A percentile compares a stretch with the other conserved stretches of the same genome.
Conservation (phyloP, 2,797 vertebrate species). For the Pseudopleuronectes americanus region DNA sequence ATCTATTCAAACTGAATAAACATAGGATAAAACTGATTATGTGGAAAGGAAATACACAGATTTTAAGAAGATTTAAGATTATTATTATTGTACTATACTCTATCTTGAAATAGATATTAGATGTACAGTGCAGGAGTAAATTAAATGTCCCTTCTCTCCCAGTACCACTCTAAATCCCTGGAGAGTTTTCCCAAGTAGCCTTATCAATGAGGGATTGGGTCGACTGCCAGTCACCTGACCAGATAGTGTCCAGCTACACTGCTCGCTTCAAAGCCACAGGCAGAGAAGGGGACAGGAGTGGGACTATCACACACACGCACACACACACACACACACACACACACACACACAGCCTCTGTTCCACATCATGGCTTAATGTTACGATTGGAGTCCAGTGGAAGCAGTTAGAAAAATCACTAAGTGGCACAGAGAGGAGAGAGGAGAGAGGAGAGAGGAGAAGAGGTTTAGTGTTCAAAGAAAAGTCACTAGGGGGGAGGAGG, state of each 20-base stretch:
- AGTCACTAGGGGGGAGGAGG: neutral
- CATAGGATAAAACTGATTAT: neutral
- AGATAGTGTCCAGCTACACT: conserved; percentile 56
- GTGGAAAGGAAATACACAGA: too few species aligned
- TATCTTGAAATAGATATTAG: neutral
- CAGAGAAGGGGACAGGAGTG: conserved; percentile 39
- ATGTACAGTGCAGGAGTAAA: neutral
- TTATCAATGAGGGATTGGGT: conserved; percentile 61
- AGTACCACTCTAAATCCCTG: conserved; percentile 30
- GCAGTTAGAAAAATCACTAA: conserved; percentile 57
- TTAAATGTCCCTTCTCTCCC: too few species aligned
- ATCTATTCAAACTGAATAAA: neutral
- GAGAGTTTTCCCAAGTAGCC: conserved; percentile 48
- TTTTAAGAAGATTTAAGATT: too few species aligned
- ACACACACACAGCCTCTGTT: conserved; percentile 19
- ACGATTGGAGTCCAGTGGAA: conserved; percentile 48
- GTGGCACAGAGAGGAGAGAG: conserved; percentile 17
- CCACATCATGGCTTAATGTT: neutral
- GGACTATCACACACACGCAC: conserved; percentile 6
- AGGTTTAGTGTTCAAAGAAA: conserved; percentile 11
- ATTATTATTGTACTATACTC: too few species aligned
- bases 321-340: conserved; percentile 2
- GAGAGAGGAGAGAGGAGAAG: conserved; percentile 9
- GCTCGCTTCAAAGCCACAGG: conserved; percentile 40
- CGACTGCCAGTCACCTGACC: conserved; percentile 61